phyloP scores from a whole-genome alignment of 2,888 invertebrate genomes.

The Aleiodes leptofemur region DNA sequence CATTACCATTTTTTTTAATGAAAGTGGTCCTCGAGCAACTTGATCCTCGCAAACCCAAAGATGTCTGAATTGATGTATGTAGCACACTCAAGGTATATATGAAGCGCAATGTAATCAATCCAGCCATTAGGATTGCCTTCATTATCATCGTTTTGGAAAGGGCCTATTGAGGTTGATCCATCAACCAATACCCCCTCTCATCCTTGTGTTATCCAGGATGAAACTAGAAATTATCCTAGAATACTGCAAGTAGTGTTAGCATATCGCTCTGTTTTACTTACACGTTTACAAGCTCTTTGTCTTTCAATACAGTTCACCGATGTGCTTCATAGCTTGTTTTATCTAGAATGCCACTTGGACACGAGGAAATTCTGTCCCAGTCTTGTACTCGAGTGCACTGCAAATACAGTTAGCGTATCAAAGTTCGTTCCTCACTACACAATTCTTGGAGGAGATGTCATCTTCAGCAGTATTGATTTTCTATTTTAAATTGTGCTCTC shows the following conservation, averaged over 20 bases:
- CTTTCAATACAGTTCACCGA: too few species aligned
- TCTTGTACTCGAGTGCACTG: slow-evolving; percentile 61
- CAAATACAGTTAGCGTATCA: slow-evolving; percentile 66
- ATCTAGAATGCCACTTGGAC: slow-evolving; percentile 23
- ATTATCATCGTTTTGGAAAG: slow-evolving; percentile 22
- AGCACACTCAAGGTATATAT: slow-evolving; percentile 31
- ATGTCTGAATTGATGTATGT: not conserved
- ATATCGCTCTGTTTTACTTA: not conserved
- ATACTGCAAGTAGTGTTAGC: not conserved
- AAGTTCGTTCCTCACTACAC: slow-evolving; percentile 55
- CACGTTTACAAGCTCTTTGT: too few species aligned
- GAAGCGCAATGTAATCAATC: slow-evolving; percentile 15
- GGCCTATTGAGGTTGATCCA: slow-evolving; percentile 2
- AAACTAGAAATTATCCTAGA: too few species aligned
- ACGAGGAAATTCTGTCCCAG: slow-evolving; percentile 51
- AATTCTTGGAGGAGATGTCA: slow-evolving; percentile 3
- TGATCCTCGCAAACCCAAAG: slow-evolving; percentile 34
- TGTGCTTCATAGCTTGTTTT: not conserved
- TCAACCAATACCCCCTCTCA: not conserved
- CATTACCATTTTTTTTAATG: not conserved
- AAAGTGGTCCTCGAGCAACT: slow-evolving; percentile 18
- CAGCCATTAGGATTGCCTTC: not conserved
- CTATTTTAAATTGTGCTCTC: not conserved
- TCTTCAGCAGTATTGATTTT: not conserved
- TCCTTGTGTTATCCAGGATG: not conserved